Evolutionary conservation across 2,797 vertebrate genomes (phyloP).

Genomic region (Scolopax bukidnonensis): DNA sequence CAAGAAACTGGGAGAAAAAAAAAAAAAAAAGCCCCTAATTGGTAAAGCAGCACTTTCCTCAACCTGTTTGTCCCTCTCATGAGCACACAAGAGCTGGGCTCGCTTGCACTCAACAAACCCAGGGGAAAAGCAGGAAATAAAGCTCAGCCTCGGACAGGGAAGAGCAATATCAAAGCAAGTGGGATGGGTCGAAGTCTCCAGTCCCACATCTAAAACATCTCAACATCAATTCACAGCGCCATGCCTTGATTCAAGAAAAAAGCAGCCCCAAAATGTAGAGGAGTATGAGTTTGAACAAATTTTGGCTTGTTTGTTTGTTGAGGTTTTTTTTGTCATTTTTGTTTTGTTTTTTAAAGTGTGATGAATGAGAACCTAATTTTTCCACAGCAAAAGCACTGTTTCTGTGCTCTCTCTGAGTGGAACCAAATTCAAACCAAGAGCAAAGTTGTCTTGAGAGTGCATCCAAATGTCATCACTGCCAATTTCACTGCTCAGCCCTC

Average conservation of each 20-base stretch:
- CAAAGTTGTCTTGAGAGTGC: not conserved
- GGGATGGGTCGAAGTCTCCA: not conserved
- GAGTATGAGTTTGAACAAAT: not conserved
- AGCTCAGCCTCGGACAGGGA: not conserved
- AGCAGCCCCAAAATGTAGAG: accelerated
- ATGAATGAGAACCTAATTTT: not conserved
- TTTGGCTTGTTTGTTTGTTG: not conserved
- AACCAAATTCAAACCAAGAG: not conserved
- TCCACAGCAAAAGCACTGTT: not conserved
- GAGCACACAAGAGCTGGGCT: not conserved
- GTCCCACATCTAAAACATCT: not conserved
- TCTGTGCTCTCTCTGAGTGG: not conserved
- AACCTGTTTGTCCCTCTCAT: not conserved
- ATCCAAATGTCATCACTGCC: accelerated
- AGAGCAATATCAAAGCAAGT: accelerated
- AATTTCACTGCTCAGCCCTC: not conserved
- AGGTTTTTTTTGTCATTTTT: too few species aligned
- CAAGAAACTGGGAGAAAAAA: not conserved
- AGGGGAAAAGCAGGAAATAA: not conserved
- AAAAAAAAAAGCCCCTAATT: not conserved
- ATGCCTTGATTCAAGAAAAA: not conserved
- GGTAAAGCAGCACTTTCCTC: not conserved
- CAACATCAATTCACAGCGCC: accelerated
- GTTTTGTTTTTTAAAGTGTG: not conserved
- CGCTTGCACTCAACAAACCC: not conserved